Evolutionary conservation across 2,888 invertebrate genomes (phyloP).

Genomic region (Nephrotoma guestfalica): DNA sequence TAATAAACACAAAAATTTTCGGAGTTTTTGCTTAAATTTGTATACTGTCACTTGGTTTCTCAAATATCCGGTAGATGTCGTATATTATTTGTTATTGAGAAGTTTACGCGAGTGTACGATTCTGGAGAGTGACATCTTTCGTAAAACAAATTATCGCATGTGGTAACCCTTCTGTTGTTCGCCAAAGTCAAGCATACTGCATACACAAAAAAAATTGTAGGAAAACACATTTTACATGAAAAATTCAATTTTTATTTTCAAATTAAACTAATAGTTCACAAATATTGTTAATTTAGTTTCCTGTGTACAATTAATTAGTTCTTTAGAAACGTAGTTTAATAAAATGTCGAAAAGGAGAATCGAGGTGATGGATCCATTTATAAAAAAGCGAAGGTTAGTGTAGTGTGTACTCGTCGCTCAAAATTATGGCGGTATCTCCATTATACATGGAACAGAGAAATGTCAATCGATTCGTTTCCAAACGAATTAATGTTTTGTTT

Average conservation of each 20-base stretch:
- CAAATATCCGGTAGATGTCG: not conserved
- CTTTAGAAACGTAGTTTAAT: not conserved
- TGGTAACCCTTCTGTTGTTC: not conserved
- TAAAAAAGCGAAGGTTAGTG: conserved; percentile 58
- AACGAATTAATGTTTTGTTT: not conserved
- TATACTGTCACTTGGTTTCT: not conserved
- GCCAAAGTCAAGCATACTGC: not conserved
- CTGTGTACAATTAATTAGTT: not conserved
- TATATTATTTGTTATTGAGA: not conserved
- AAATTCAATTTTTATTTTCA: not conserved
- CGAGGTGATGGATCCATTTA: conserved; percentile 72
- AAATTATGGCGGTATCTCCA: not conserved
- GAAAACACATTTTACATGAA: not conserved
- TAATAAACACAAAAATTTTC: not conserved
- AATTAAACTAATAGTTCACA: not conserved
- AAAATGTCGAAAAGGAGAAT: conserved; percentile 72
- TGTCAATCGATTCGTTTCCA: conserved; percentile 6
- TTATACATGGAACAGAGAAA: not conserved
- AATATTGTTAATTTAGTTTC: not conserved
- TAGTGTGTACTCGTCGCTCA: conserved; percentile 11
- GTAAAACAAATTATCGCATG: not conserved
- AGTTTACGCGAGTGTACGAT: not conserved
- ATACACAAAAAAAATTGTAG: not conserved
- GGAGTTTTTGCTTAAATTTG: not conserved
- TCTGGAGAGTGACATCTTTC: not conserved